These are phyloP conservation scores for Catocala fraxini DNA, from an alignment of 2,888 invertebrate species.

Conservation along the genomic window DNA sequence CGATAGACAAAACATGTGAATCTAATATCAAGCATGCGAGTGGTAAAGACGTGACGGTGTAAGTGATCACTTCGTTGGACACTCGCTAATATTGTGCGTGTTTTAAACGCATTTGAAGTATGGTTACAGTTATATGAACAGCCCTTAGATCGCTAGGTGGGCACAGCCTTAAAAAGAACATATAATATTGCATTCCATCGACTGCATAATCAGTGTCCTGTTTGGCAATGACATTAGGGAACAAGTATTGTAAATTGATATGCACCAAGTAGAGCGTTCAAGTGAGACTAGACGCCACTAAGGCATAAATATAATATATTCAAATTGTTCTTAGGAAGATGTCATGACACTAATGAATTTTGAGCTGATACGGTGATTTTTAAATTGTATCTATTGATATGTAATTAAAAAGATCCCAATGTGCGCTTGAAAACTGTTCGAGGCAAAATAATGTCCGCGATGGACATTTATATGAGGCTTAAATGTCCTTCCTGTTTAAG, in stretches of 20 bases:
- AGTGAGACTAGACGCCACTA: conserved; percentile 70
- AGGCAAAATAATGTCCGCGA: no score
- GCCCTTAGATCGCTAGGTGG: conserved; percentile 52
- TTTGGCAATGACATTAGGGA: conserved; percentile 59
- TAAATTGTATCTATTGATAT: conserved; percentile 2
- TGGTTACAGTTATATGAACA: conserved; percentile 21
- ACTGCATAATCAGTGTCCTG: conserved; percentile 40
- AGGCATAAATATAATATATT: conserved; percentile 57
- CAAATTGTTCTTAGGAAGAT: conserved; percentile 29
- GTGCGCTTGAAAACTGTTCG: not conserved
- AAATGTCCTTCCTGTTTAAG: no score
- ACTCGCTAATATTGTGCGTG: not conserved
- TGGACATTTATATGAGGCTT: no score
- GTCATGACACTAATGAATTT: conserved; percentile 10
- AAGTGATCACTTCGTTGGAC: not conserved
- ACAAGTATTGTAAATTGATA: conserved; percentile 66
- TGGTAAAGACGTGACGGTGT: not conserved
- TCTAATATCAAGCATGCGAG: no score
- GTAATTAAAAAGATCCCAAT: not conserved
- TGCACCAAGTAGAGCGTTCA: conserved; percentile 69
- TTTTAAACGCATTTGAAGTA: conserved; percentile 11
- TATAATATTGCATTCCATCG: conserved; percentile 21
- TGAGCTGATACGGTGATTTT: conserved; percentile 26
- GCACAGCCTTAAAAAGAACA: conserved; percentile 44
- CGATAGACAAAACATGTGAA: no score